Conservation (phyloP, 2,113 vertebrate genomes). For the Tachycineta bicolor region DNA sequence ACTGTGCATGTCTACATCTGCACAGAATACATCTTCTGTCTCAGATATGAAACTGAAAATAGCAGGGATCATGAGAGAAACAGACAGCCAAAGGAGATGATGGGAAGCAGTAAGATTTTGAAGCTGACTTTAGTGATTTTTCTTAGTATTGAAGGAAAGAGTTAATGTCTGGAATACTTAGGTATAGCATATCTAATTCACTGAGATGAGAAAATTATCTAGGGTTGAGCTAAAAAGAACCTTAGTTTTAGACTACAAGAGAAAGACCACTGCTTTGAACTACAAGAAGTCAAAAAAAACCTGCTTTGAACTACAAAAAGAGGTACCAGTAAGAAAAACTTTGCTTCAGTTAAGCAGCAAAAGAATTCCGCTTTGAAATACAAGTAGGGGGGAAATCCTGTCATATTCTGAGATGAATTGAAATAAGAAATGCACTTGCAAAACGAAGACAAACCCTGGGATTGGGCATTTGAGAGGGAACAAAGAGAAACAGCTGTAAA, state of each 20-base stretch:
- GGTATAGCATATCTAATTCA: slow-evolving; percentile 24
- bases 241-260: slow-evolving; percentile 44
- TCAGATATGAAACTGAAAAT: not conserved
- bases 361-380: slow-evolving; percentile 63
- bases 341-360: slow-evolving; percentile 6
- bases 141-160: slow-evolving; percentile 6
- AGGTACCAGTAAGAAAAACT: slow-evolving; percentile 30
- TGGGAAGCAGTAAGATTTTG: not conserved
- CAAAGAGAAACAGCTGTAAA: not conserved
- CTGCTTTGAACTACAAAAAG: slow-evolving; percentile 60
- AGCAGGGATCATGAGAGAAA: not conserved
- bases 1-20: not conserved
- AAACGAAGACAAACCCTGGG: not conserved
- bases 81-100: not conserved
- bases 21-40: not conserved
- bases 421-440: slow-evolving; percentile 10
- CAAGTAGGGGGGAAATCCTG: not conserved
- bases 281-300: slow-evolving; percentile 42
- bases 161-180: slow-evolving; percentile 12
- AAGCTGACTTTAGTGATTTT: not conserved
- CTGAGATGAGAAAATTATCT: slow-evolving; percentile 51
- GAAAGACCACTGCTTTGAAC: slow-evolving; percentile 59
- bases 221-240: slow-evolving; percentile 44
- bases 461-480: not conserved
- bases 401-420: not conserved